Evolutionary conservation across 2,113 vertebrate genomes (phyloP).

Genomic region (Merops nubicus): DNA sequence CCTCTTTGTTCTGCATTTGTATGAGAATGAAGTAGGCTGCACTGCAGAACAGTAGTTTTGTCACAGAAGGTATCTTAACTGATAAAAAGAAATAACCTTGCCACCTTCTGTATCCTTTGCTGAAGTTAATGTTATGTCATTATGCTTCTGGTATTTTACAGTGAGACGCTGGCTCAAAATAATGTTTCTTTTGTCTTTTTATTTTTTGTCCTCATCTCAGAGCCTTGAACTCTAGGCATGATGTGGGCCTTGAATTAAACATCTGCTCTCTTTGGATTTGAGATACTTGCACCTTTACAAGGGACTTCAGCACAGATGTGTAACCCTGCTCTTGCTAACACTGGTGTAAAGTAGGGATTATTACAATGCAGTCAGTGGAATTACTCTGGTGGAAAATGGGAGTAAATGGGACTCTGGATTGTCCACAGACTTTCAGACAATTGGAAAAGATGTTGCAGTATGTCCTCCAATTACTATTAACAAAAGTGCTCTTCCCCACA

Average conservation of each 20-base stretch:
- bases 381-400: constrained; percentile 21
- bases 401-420: constrained; percentile 23
- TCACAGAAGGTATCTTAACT: constrained; percentile 16
- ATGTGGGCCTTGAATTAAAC: constrained; percentile 30
- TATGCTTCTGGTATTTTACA: constrained; percentile 16
- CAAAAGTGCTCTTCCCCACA: constrained; percentile 51
- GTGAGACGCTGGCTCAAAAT: background rate
- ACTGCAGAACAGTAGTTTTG: constrained; percentile 29
- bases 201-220: constrained; percentile 15
- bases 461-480: constrained; percentile 61
- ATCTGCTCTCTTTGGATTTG: background rate
- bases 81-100: constrained; percentile 56
- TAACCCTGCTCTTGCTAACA: background rate
- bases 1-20: constrained; percentile 24
- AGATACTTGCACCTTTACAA: background rate
- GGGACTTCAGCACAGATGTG: background rate
- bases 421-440: constrained; percentile 54
- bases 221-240: constrained; percentile 34
- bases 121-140: constrained; percentile 38
- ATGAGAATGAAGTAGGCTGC: constrained; percentile 31
- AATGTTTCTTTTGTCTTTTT: constrained; percentile 43
- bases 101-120: constrained; percentile 50
- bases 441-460: constrained; percentile 55
- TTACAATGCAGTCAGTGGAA: constrained; percentile 18
- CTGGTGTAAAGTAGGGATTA: background rate